A percentile compares a stretch with the other conserved stretches of the same genome.
Evolutionary conservation across 2,113 vertebrate species (phyloP).

Genomic region (Bubo scandiacus): DNA sequence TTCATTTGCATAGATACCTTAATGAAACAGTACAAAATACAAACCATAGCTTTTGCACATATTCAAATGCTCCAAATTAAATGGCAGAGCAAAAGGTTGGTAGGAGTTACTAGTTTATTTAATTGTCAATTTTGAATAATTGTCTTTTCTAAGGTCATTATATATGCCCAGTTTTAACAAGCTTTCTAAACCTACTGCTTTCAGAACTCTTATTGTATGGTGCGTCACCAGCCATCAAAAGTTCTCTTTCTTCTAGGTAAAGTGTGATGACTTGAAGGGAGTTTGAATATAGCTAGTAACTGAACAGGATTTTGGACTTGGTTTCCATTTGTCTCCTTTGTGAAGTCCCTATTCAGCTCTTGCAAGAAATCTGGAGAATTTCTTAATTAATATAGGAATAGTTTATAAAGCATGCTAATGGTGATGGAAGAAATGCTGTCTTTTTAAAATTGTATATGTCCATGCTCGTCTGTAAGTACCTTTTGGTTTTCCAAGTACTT

Average conservation of each 20-base stretch:
- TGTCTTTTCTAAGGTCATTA: neutral
- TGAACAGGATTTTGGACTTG: neutral
- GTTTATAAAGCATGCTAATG: neutral
- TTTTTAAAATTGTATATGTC: neutral
- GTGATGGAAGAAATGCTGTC: neutral
- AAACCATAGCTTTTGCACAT: neutral
- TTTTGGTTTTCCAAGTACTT: constrained; percentile 26
- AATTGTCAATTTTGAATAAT: neutral
- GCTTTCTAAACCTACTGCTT: neutral
- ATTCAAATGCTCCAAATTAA: neutral
- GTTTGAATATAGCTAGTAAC: neutral
- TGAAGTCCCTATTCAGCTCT: neutral
- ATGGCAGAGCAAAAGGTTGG: neutral
- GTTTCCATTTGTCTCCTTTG: neutral
- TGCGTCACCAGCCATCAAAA: neutral
- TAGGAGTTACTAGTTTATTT: neutral
- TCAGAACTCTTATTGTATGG: neutral
- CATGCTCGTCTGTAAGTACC: neutral
- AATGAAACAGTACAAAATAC: neutral
- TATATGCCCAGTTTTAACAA: neutral
- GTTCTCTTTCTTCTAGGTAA: neutral
- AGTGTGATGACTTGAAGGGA: neutral
- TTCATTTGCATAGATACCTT: neutral
- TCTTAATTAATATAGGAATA: neutral
- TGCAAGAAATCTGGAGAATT: neutral